Evolutionary conservation across 2,113 vertebrate genomes (phyloP).

Genomic region (Verasper variegatus): DNA sequence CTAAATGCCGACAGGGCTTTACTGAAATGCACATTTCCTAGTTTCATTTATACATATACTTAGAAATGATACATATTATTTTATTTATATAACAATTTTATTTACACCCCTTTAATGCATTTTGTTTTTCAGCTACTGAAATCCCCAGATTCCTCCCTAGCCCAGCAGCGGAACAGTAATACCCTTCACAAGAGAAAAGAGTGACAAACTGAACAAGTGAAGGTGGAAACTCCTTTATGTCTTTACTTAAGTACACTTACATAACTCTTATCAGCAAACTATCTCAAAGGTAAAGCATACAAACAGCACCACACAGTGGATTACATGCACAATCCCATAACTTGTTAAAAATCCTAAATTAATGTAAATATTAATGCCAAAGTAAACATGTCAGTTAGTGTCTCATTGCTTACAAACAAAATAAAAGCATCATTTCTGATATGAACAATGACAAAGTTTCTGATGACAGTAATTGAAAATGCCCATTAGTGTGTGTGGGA

Average conservation of each 20-base stretch:
- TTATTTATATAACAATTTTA: too few relatives aligned
- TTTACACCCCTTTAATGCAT: too few relatives aligned
- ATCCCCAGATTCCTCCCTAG: not conserved
- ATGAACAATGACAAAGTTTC: not conserved
- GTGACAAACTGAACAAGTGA: not conserved
- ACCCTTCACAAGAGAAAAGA: not conserved
- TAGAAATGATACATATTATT: not conserved
- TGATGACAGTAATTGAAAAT: not conserved
- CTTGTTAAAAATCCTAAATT: not conserved
- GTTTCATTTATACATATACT: not conserved
- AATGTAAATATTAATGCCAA: not conserved
- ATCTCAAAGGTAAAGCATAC: not conserved
- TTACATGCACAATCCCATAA: not conserved
- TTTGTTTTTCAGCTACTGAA: too few relatives aligned
- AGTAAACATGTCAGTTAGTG: not conserved
- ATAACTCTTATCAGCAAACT: too few relatives aligned
- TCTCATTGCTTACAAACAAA: not conserved
- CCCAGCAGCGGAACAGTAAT: not conserved
- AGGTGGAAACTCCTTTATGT: not conserved
- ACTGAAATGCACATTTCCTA: not conserved
- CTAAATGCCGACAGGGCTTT: not conserved
- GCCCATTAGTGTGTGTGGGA: not conserved
- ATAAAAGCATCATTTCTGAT: not conserved
- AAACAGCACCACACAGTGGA: slow-evolving; percentile 8
- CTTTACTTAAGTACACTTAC: not conserved